Base-by-base conservation (phyloP, 2,113 vertebrate genomes). In the Pachycephala philippinensis region DNA sequence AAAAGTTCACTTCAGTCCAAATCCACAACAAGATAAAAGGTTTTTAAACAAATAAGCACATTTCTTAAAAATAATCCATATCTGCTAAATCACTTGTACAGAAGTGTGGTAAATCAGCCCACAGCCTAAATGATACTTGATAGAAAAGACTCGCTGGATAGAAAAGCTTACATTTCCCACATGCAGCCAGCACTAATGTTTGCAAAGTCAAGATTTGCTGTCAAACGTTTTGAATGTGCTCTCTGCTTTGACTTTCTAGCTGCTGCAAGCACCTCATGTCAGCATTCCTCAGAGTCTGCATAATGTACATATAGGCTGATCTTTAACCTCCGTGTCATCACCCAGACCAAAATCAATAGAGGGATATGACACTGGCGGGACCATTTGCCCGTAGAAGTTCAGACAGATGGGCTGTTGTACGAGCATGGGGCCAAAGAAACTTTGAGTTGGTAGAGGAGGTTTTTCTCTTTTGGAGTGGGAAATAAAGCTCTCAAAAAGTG, bases 321-420 rank as follows among this genome's bases (percentile, higher is more conserved):
- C 97, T 96, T 95, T 97, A 95, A 96, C 96, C 95, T 68, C 33
- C 1, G 80, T 97, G 94, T 97, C 95, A 91, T 93, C 88, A 49
- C 81, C 84, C 84, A 77, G 85, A 84, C 93, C 83, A 86, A 89
- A 96, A 97, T 97, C 95, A 95, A 97, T 94, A 72, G 61, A 89
- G 63, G 37, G 84, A 74, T 90, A 64, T 78, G 92, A 96, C 92
- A 76, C 72, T 94, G 92, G 71, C 7, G 37, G 87, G 79, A 93
- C 86, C 77, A 60, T 89, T 94, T 92, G 87, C 94, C 76, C 44
- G 15, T 4, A 24, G 69, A 42, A 75, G 72, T 61, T 96, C 93
- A 92, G 93, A 93, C 97, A 97, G 95, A 96, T 93, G 96, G 95
- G 88, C 63, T 87, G 42, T 65, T 87, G 72, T 87, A 78, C 0